A percentile compares a stretch with the other conserved stretches of the same genome.
Evolutionary conservation across 1,140 invertebrate species (phyloP).

Genomic region (Coenobita brevimanus): DNA sequence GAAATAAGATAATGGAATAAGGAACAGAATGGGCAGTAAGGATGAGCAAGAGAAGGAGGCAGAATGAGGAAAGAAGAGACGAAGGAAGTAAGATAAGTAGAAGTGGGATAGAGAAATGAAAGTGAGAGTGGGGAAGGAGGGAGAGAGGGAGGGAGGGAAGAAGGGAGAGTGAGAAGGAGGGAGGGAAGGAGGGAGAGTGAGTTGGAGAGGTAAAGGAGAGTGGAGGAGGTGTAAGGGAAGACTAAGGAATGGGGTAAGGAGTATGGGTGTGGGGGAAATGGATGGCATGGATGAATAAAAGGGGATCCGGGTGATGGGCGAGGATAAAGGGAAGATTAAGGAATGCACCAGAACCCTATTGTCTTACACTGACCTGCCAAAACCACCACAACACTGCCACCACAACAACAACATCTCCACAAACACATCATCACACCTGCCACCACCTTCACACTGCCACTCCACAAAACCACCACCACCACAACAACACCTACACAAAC

Average conservation of each 20-base stretch:
- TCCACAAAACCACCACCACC: no score
- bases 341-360: no score
- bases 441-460: no score
- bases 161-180: slow-evolving; percentile 1
- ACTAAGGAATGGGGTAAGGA: neutral
- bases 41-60: neutral
- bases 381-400: no score
- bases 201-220: neutral
- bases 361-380: no score
- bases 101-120: neutral
- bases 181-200: neutral
- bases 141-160: slow-evolving; percentile 10
- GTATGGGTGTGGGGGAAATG: neutral
- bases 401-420: no score
- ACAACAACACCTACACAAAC: no score
- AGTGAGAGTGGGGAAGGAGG: no score
- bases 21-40: neutral
- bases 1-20: neutral
- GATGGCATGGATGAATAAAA: no score
- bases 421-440: no score
- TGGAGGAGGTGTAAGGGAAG: neutral
- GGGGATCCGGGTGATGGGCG: no score
- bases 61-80: neutral
- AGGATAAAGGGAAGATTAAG: no score
- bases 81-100: neutral